Evolutionary conservation across 2,888 invertebrate species (phyloP), one percentile per base, ranked within the genome.

Genomic region (Thymelicus lineola): DNA sequence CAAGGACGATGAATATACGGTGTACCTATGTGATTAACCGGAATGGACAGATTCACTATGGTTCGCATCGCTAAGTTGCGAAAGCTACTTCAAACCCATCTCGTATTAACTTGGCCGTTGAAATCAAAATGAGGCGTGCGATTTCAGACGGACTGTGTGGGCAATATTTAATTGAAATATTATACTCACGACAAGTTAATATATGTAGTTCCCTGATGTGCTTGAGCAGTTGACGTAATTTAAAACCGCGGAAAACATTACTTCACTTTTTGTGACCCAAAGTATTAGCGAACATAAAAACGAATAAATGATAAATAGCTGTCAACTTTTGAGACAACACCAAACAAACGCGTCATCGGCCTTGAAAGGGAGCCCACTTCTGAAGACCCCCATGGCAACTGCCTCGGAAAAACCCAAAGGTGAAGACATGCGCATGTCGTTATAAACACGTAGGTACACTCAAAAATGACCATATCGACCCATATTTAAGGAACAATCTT

Each of bases 1-100:
- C 93, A 94, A 94, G 94, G 94, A 93, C 94, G 93, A 86, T 80
- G 84, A 82, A 82, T 84, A 76, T 72, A 67, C 35, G 66, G 69
- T 71, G 73, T 75, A n/a, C n/a, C n/a, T n/a, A 74, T 74, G 76
- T 76, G 76, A 76, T 77, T 76, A 76, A 77, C 76, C 76, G 76
- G 77, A 80, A 78, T 77, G 77, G 73, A 79, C 79, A 73, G 50
- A 70, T 50, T 50, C 48, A 50, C 48, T 50, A 50, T 55, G 55
- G 55, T 12, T 14, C 55, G 55, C 28, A 28, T 50, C 48, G 7
- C 15, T n/a, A 9, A 50, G 17, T 50, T 50, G 17, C 48, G 48
- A 50, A 50, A 50, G 48, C 36, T 36, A 58, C n/a, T n/a, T 35
- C 35, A 58, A 35, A 7, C 42, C 42, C 57, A 58, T 59, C n/a